Conservation (phyloP, 2,797 vertebrate genomes). For the Phylloscopus collybita region DNA sequence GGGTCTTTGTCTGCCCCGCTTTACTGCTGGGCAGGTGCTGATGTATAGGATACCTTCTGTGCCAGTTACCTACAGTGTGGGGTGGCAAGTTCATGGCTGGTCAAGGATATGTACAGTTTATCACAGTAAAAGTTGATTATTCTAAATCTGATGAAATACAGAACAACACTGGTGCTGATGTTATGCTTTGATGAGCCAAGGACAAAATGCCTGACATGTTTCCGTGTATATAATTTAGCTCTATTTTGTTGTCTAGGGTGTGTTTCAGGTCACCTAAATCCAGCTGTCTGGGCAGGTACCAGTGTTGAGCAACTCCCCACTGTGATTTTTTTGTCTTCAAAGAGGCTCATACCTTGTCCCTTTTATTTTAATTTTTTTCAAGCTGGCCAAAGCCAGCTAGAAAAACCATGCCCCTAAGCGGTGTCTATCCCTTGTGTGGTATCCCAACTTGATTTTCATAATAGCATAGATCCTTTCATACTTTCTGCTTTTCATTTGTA, state of each 20-base stretch:
- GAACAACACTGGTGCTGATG: background rate
- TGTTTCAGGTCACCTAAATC: background rate
- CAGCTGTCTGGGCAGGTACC: background rate
- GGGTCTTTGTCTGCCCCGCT: background rate
- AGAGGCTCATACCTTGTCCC: background rate
- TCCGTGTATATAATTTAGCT: background rate
- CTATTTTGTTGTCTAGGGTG: background rate
- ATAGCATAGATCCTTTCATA: background rate
- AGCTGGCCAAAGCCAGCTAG: background rate
- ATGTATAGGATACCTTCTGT: background rate
- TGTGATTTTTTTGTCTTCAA: background rate
- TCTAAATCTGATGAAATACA: background rate
- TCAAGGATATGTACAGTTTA: background rate
- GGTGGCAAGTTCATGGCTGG: background rate
- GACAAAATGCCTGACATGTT: background rate
- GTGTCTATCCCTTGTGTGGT: background rate
- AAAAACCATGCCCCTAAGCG: background rate
- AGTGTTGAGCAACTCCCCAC: background rate
- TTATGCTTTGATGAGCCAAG: background rate
- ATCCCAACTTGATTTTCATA: background rate
- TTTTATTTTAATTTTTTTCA: background rate
- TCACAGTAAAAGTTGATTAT: background rate
- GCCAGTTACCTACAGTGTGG: background rate
- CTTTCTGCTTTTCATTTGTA: background rate
- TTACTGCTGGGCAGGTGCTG: background rate